Evolutionary conservation across 2,888 invertebrate species (phyloP), one percentile per base, ranked within the genome.

Genomic region (Macrophya alboannulata): DNA sequence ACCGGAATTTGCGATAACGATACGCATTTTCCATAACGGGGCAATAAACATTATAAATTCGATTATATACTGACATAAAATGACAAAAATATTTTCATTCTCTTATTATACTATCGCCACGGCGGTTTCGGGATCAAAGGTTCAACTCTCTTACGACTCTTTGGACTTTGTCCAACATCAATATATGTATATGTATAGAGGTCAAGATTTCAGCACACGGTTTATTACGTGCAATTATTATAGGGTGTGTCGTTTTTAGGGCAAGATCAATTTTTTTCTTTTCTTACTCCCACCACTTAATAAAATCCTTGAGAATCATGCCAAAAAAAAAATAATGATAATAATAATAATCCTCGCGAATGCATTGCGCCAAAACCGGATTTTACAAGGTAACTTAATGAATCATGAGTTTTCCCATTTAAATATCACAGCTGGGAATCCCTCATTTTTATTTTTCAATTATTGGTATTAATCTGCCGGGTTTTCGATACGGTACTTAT

Each of bases 151-250:
- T 51, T 0, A n/a, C 8, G n/a, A 8, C n/a, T 55, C n/a, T n/a
- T n/a, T n/a, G 55, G 55, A 55, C 55, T 55, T 55, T 55, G 55
- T n/a, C n/a, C 55, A 55, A n/a, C n/a, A 55, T n/a, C 55, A n/a
- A 51, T n/a, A 51, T 31, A 31, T 31, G 31, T n/a, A 51, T 31
- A 31, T 31, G 31, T 31, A 31, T 17, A n/a, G n/a, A 51, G 51
- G n/a, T 51, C 51, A n/a, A 6, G 17, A 51, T 51, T 6, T 51
- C n/a, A 15, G 15, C 15, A 1, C 48, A 48, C 48, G 3, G 48
- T 48, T 15, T 15, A 48, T 4, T 51, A 17, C 51, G 15, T 5
- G 17, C 17, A 51, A 51, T 51, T 17, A 51, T n/a, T n/a, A 15
- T 51, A 51, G 48, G 48, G 17, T 17, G 48, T 48, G 48, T 17